Percentiles rank a stretch among this genome's conserved stretches.
These are phyloP conservation scores for Heliconius sara DNA, from an alignment of 2,888 invertebrate species.

Conservation along the genomic window DNA sequence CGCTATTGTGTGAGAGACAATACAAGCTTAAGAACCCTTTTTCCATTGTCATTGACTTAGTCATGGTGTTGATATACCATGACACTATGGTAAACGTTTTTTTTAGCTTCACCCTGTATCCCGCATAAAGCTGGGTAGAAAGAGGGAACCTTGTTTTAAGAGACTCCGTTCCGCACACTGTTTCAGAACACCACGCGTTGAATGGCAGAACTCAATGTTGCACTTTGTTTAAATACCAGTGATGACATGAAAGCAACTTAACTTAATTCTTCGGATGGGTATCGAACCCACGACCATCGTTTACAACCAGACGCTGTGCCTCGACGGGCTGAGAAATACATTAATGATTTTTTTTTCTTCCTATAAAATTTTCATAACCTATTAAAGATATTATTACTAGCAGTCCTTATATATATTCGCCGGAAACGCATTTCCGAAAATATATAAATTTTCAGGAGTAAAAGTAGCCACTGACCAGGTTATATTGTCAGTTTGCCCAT, in stretches of 20 bases:
- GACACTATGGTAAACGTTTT: not conserved
- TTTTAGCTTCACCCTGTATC: not conserved
- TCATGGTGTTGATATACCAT: not conserved
- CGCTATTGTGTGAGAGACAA: constrained; percentile 8
- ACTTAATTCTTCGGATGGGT: not conserved
- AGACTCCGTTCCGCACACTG: too few species aligned
- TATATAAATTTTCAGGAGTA: too few species aligned
- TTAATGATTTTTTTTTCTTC: too few species aligned
- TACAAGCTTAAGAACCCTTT: not conserved
- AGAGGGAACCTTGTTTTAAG: not conserved
- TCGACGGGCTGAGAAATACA: not conserved
- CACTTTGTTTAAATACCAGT: not conserved
- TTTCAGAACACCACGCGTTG: not conserved
- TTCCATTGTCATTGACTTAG: constrained; percentile 11
- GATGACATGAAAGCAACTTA: not conserved
- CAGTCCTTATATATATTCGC: too few species aligned
- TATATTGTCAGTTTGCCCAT: too few species aligned
- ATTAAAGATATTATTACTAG: too few species aligned
- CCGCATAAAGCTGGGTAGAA: not conserved
- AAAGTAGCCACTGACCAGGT: too few species aligned
- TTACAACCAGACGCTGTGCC: not conserved
- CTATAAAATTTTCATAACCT: too few species aligned
- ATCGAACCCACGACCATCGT: not conserved
- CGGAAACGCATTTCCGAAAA: too few species aligned
- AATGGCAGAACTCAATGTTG: not conserved